phyloP scores from a whole-genome alignment of 2,888 invertebrate species.

The Platycheirus albimanus region DNA sequence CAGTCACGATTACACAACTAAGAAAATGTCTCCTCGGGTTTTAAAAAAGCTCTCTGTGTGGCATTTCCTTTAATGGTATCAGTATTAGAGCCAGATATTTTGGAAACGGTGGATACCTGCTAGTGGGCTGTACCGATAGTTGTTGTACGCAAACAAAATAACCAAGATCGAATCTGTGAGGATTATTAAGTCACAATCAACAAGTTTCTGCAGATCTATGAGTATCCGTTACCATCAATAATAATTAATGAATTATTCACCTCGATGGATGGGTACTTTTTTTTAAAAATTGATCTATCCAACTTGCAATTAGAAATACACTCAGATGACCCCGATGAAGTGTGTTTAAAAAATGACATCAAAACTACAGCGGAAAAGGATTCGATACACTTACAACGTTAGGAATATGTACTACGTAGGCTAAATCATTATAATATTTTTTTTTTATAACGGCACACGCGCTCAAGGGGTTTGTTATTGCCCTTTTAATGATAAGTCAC shows the following conservation, averaged over 20 bases:
- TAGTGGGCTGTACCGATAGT: slow-evolving; percentile 78
- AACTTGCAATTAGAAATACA: slow-evolving; percentile 71
- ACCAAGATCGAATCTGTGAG: slow-evolving; percentile 73
- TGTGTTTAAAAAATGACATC: slow-evolving; percentile 78
- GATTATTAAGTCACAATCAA: slow-evolving; percentile 75
- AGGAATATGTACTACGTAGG: slow-evolving; percentile 74
- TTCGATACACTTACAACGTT: slow-evolving; percentile 72
- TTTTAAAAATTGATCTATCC: slow-evolving; percentile 77
- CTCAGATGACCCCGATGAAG: neutral
- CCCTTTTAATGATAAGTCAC: too few species aligned
- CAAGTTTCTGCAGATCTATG: neutral
- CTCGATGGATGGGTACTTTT: slow-evolving; percentile 35
- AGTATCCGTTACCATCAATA: slow-evolving; percentile 32
- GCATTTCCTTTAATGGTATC: neutral
- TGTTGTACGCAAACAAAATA: slow-evolving; percentile 75
- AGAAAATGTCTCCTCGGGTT: slow-evolving; percentile 60
- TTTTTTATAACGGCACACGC: too few species aligned
- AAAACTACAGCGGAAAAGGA: slow-evolving; percentile 74
- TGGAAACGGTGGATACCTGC: slow-evolving; percentile 62
- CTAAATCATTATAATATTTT: slow-evolving; percentile 75
- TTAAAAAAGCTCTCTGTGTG: slow-evolving; percentile 70
- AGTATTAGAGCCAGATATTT: slow-evolving; percentile 33
- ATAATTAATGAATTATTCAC: neutral
- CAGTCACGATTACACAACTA: slow-evolving; percentile 68
- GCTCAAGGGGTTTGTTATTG: too few species aligned